phyloP scores from a whole-genome alignment of 2,113 vertebrate genomes.

The Podocnemis expansa region DNA sequence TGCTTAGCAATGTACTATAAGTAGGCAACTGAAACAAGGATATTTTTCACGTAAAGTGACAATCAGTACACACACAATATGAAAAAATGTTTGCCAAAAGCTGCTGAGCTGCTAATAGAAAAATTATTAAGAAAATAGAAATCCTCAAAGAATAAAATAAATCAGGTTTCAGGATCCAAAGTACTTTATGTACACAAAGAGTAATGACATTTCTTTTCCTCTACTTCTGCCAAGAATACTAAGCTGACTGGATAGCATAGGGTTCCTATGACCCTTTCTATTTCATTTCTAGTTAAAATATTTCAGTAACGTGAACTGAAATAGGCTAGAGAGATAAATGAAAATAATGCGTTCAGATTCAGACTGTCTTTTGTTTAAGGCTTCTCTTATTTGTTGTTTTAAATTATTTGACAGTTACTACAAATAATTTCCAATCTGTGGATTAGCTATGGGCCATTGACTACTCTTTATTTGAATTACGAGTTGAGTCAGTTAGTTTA shows the following conservation, averaged over 20 bases:
- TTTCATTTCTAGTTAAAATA: background rate
- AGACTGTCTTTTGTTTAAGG: background rate
- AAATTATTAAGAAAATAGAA: conserved; percentile 56
- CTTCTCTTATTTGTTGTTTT: background rate
- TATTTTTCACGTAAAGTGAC: conserved; percentile 14
- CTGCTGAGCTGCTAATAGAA: conserved; percentile 48
- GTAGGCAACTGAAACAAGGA: conserved; percentile 20
- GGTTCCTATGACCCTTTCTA: background rate
- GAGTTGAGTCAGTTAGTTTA: background rate
- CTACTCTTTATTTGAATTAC: background rate
- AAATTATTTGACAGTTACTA: background rate
- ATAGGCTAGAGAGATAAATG: background rate
- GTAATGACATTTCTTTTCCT: conserved; percentile 52
- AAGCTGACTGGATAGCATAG: background rate
- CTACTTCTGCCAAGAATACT: conserved; percentile 28
- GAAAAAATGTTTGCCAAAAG: conserved; percentile 14
- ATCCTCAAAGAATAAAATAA: conserved; percentile 38
- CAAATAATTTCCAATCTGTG: background rate
- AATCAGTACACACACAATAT: background rate
- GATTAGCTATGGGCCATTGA: background rate
- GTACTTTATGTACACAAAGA: background rate
- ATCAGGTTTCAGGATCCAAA: conserved; percentile 4
- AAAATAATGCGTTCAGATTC: background rate
- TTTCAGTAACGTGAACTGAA: background rate
- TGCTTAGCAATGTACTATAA: background rate